These are phyloP conservation scores for Linepithema humile DNA, from an alignment of 1,140 invertebrate genomes.

Conservation along the genomic window DNA sequence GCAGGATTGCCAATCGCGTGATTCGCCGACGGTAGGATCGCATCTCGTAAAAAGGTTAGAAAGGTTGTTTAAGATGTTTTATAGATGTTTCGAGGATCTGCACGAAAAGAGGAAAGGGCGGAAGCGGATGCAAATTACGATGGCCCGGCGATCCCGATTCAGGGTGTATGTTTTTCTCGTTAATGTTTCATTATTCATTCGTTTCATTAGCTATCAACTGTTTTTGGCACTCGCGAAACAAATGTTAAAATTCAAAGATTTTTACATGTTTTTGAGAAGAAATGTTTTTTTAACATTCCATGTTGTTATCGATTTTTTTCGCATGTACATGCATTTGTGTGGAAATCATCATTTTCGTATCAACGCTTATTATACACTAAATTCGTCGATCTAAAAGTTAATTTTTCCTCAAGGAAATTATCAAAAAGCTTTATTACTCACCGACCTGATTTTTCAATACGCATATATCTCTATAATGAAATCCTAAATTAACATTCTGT, in stretches of 20 bases:
- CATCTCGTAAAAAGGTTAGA: neutral
- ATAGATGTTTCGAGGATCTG: neutral
- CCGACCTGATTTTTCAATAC: neutral
- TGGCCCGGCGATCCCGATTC: neutral
- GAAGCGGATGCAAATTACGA: slow-evolving; percentile 4
- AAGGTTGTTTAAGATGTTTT: neutral
- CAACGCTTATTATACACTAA: neutral
- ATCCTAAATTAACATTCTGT: neutral
- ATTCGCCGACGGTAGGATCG: slow-evolving; percentile 40
- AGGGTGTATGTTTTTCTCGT: neutral
- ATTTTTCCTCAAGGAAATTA: neutral
- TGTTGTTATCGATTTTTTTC: too few relatives aligned
- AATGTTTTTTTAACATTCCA: too few relatives aligned
- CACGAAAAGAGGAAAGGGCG: too few relatives aligned
- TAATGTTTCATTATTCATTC: neutral
- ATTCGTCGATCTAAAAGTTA: neutral
- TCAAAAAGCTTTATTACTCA: neutral
- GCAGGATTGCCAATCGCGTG: slow-evolving; percentile 62
- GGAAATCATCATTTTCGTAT: neutral
- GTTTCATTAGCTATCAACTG: too few relatives aligned
- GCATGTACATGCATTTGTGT: too few relatives aligned
- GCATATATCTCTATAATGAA: neutral
- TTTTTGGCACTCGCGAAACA: too few relatives aligned
- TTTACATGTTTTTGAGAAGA: too few relatives aligned
- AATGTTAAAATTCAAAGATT: too few relatives aligned